Evolutionary conservation across 2,888 invertebrate genomes (phyloP).

Genomic region (Drosophila fungiperda): DNA sequence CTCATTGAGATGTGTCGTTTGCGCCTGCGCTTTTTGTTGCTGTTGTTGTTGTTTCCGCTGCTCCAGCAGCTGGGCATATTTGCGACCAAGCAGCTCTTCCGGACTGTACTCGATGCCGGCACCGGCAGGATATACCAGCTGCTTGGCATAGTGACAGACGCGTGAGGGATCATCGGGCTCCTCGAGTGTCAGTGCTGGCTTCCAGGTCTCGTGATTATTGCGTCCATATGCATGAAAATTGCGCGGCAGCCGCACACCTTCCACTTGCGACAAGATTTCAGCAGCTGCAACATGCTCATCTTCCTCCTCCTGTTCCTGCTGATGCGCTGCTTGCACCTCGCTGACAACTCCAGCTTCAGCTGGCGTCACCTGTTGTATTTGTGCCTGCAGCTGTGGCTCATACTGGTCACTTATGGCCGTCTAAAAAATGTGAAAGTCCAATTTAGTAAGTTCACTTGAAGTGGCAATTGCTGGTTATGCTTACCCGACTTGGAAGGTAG

Average conservation of each 20-base stretch:
- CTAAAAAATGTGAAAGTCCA: conserved; percentile 8
- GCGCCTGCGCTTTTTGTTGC: conserved; percentile 36
- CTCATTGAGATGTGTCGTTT: conserved; percentile 18
- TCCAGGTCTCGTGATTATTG: conserved; percentile 85
- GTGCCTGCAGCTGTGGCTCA: conserved; percentile 31
- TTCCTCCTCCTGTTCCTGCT: conserved; percentile 26
- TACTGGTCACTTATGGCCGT: conserved; percentile 26
- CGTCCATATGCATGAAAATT: conserved; percentile 82
- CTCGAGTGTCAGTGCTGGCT: conserved; percentile 83
- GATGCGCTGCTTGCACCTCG: conserved; percentile 20
- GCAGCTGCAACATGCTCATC: conserved; percentile 27
- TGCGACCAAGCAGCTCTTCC: conserved; percentile 83
- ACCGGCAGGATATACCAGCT: conserved; percentile 83
- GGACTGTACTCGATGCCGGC: conserved; percentile 83
- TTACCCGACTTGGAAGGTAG: conserved; percentile 36
- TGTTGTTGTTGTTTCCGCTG: conserved; percentile 23
- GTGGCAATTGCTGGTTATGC: not conserved
- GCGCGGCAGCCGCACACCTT: conserved; percentile 80
- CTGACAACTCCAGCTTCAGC: conserved; percentile 1
- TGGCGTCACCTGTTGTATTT: conserved; percentile 4
- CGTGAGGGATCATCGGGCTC: conserved; percentile 84
- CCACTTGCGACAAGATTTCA: conserved; percentile 43
- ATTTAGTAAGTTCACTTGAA: not conserved
- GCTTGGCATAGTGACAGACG: conserved; percentile 83
- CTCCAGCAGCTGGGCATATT: conserved; percentile 65